phyloP scores from a whole-genome alignment of 1,140 invertebrate species.

The Agrypnia vestita region DNA sequence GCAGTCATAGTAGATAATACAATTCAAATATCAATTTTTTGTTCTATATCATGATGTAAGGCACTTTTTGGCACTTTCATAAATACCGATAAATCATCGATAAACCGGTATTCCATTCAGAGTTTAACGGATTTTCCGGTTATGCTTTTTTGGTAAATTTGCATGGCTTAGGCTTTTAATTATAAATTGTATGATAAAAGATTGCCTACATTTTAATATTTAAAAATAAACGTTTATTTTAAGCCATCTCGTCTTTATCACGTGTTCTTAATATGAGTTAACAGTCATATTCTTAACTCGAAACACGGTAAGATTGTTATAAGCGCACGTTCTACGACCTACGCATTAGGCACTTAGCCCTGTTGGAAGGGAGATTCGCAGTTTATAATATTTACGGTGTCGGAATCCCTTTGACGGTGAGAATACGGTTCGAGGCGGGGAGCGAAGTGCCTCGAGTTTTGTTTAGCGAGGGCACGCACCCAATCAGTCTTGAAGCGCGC shows the following conservation, averaged over 20 bases:
- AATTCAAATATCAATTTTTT: no score
- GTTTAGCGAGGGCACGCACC: background rate
- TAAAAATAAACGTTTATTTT: background rate
- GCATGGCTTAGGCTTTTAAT: no score
- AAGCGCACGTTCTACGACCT: background rate
- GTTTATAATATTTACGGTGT: no score
- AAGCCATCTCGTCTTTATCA: background rate
- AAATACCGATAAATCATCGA: no score
- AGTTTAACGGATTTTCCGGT: no score
- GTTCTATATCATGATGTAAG: no score
- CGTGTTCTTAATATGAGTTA: background rate
- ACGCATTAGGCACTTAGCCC: background rate
- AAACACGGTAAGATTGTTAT: background rate
- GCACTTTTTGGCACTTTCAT: no score
- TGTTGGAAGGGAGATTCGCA: background rate
- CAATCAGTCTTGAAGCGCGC: constrained; percentile 13
- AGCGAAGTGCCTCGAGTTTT: background rate
- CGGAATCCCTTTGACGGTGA: background rate
- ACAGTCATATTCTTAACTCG: background rate
- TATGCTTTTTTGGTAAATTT: no score
- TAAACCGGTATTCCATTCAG: no score
- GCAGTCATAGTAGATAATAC: no score
- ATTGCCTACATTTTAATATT: no score
- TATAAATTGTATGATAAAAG: no score
- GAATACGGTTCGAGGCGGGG: background rate